These are phyloP conservation scores for Sebastes vulpes DNA, from an alignment of 2,797 vertebrate genomes.

Conservation along the genomic window DNA sequence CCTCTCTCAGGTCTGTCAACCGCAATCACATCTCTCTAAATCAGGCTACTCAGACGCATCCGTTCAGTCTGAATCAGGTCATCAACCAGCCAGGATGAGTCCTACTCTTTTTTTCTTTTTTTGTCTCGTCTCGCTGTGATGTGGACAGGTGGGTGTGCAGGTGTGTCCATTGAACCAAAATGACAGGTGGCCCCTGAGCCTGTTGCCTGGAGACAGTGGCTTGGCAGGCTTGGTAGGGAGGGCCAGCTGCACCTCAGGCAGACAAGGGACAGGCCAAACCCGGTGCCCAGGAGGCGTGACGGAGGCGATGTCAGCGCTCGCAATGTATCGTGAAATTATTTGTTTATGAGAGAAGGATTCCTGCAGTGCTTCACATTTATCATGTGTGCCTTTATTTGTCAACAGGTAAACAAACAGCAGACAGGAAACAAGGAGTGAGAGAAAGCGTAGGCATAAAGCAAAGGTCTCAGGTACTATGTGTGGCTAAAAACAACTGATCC, in stretches of 20 bases:
- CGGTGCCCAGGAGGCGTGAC: constrained; percentile 46
- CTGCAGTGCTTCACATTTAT: neutral
- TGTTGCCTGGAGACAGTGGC: constrained; percentile 74
- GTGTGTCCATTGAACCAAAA: constrained; percentile 81
- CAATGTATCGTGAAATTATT: constrained; percentile 54
- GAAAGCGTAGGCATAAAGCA: neutral
- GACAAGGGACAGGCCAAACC: constrained; percentile 56
- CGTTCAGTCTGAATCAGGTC: constrained; percentile 68
- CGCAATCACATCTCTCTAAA: constrained; percentile 45
- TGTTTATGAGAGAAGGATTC: constrained; percentile 35
- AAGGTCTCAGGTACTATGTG: neutral
- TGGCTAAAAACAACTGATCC: constrained; percentile 14
- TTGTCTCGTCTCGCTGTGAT: constrained; percentile 39
- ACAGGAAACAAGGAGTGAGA: neutral
- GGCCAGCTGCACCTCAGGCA: constrained; percentile 64
- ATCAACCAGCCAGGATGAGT: constrained; percentile 56
- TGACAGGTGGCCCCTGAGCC: constrained; percentile 75
- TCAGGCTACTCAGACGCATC: constrained; percentile 47
- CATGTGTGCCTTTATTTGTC: constrained; percentile 4
- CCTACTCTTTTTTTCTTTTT: neutral
- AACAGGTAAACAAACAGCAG: neutral
- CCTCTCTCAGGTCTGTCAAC: constrained; percentile 38
- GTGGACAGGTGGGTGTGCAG: constrained; percentile 81
- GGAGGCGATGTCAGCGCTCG: constrained; percentile 31
- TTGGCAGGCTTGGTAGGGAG: constrained; percentile 72